Base-by-base conservation (phyloP, 2,113 vertebrate genomes). In the Aspiorhynchus laticeps region DNA sequence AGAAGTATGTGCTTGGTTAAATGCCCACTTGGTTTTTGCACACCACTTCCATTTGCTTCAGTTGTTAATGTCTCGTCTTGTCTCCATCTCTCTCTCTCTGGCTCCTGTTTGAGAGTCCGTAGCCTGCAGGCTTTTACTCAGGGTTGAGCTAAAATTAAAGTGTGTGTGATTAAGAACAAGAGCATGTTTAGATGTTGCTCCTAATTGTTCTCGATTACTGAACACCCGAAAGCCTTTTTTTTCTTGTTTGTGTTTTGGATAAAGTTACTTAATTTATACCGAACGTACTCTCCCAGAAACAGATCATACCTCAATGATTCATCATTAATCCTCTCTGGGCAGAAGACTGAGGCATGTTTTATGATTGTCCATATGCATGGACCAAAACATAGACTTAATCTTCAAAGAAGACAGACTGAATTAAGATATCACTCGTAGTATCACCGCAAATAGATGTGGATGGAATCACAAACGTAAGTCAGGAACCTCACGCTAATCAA, bases 321-420 rank as follows among this genome's bases (percentile, higher is more conserved):
- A 81, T 43, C 59, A 65, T 81, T 28, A 81, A 81, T 81, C 79
- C 61, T 81, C 78, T 63, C 59, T 65, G 36, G 56, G 79, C 79
- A 81, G 61, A 65, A 65, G 79, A 81, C n/a, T 28, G 59, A 81
- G 36, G 79, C 79, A n/a, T 81, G 79, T 65, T 81, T 65, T 65
- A 28, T 65, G 36, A 81, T 41, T 46, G 80, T 65, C 80, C 59
- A 1, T 19, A 67, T 5, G 38, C 15, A 81, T 3, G 80, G 38
- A 43, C 15, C 38, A 17, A 81, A 81, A 80, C 78, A 80, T 61
- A 80, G 78, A 80, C 36, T 38, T 80, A 63, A 81, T 81, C 73
- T 56, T 61, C 53, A 59, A 74, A 84, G 83, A 81, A 41, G 38
- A 0, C 31, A 41, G 59, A 59, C 51, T 51, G 48, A 81, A 41